Conservation (phyloP, 2,113 vertebrate genomes). For the Chroicocephalus ridibundus region DNA sequence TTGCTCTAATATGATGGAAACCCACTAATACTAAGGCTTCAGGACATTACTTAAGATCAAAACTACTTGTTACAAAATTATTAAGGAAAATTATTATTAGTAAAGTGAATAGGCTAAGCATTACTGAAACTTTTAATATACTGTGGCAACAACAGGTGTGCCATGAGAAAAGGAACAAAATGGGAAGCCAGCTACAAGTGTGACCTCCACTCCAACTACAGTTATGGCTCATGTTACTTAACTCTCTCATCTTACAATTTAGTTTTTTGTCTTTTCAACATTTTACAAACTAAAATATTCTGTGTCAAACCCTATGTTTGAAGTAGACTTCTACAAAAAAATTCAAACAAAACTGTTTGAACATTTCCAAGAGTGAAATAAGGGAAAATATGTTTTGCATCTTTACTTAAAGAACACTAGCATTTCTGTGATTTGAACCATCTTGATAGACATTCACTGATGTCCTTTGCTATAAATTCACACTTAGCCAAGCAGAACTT, state of each 20-base stretch:
- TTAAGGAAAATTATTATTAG: not conserved
- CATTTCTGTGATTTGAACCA: not conserved
- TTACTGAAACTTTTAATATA: not conserved
- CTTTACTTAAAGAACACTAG: not conserved
- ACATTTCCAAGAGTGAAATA: not conserved
- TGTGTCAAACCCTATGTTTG: not conserved
- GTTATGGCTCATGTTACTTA: not conserved
- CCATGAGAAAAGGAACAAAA: not conserved
- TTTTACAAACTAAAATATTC: not conserved
- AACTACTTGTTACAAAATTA: not conserved
- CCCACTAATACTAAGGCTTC: not conserved
- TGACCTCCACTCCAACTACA: not conserved
- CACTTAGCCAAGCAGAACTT: not conserved
- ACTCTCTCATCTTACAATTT: not conserved
- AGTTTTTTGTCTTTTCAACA: not conserved
- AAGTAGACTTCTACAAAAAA: not conserved
- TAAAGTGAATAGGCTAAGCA: not conserved
- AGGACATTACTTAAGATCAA: slow-evolving; percentile 16
- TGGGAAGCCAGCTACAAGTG: not conserved
- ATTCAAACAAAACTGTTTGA: not conserved
- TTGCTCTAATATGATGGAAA: not conserved
- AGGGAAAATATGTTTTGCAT: not conserved
- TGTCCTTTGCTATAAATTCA: not conserved
- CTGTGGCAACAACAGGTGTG: not conserved
- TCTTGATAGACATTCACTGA: not conserved